Evolutionary conservation across 2,797 vertebrate genomes (phyloP).

Genomic region (Jordanella pulchra): DNA sequence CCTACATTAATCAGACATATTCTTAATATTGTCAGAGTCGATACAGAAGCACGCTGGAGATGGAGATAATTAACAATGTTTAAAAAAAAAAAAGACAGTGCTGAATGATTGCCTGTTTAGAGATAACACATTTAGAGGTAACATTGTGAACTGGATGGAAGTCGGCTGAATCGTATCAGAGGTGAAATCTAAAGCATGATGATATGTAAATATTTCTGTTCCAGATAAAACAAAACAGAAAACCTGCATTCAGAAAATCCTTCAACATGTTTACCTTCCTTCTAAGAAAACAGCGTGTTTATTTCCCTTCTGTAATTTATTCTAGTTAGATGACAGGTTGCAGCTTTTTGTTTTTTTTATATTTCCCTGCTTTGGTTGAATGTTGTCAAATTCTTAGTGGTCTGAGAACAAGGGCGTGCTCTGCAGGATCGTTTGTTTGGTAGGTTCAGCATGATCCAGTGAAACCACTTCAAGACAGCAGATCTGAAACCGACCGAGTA

Average conservation of each 20-base stretch:
- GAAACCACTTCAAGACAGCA: background rate
- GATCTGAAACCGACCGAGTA: background rate
- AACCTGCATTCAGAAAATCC: background rate
- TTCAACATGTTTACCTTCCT: background rate
- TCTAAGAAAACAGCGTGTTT: background rate
- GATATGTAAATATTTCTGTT: background rate
- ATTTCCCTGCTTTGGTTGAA: background rate
- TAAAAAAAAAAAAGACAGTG: too few species aligned
- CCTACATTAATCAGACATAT: background rate
- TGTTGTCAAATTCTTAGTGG: constrained; percentile 1
- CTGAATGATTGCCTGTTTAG: background rate
- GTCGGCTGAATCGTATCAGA: background rate
- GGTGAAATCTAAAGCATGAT: background rate
- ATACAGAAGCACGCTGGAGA: background rate
- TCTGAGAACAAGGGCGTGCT: background rate
- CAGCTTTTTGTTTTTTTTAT: background rate
- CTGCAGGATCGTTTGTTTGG: background rate
- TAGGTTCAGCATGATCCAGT: background rate
- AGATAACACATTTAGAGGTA: background rate
- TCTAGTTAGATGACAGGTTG: background rate
- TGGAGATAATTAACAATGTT: background rate
- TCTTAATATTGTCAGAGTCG: background rate
- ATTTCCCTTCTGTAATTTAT: background rate
- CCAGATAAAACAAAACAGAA: background rate
- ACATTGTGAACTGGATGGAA: background rate